These are phyloP conservation scores for Busseola fusca DNA, from an alignment of 2,888 invertebrate genomes.

Conservation along the genomic window DNA sequence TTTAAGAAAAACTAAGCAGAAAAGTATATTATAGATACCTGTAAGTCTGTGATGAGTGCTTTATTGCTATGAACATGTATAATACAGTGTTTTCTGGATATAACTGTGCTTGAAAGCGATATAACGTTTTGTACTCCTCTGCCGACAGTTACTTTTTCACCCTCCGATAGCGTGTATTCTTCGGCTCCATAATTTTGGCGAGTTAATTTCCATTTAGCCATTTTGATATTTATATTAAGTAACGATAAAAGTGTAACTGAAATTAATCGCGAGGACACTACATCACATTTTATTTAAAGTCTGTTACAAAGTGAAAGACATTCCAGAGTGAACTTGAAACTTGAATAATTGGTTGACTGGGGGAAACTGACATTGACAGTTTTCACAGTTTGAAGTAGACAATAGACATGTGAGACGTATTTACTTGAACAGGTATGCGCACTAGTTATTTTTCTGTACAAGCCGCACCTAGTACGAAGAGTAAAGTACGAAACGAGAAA, in stretches of 20 bases:
- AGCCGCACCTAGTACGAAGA: neutral
- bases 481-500: neutral
- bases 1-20: neutral
- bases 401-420: neutral
- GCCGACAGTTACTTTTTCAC: conserved; percentile 79
- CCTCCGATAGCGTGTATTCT: conserved; percentile 74
- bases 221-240: conserved; percentile 55
- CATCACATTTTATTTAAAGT: neutral
- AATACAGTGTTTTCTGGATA: conserved; percentile 83
- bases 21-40: conserved; percentile 67
- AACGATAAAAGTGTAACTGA: conserved; percentile 1
- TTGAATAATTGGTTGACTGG: too few relatives aligned
- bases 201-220: conserved; percentile 82
- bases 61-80: conserved; percentile 72
- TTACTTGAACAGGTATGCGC: neutral
- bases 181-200: conserved; percentile 76
- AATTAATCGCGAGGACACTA: neutral
- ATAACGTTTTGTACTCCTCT: conserved; percentile 77
- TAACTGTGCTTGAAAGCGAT: conserved; percentile 77
- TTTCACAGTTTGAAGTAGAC: conserved; percentile 4
- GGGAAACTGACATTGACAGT: conserved; percentile 24
- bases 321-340: neutral
- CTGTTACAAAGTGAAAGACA: neutral
- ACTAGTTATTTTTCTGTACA: neutral
- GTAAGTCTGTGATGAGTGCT: conserved; percentile 78